Percentiles rank a stretch among this genome's conserved stretches.
Evolutionary conservation across 2,888 invertebrate species (phyloP).

Genomic region (Thyatira batis): DNA sequence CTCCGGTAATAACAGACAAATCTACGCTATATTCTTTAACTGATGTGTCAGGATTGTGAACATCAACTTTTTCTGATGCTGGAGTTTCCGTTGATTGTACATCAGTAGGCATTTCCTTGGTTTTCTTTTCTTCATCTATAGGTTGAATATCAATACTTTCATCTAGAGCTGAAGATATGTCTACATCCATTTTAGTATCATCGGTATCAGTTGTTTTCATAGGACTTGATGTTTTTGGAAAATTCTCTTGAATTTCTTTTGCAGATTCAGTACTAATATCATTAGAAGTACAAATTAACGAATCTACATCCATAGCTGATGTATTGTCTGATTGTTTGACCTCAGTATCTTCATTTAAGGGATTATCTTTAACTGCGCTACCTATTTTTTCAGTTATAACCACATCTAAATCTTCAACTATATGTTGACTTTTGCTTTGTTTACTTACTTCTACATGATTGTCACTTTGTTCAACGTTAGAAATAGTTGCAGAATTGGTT

Average conservation of each 20-base stretch:
- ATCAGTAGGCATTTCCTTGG: not conserved
- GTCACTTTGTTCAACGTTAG: not conserved
- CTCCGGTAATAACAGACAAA: constrained; percentile 1
- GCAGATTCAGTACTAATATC: constrained; percentile 2
- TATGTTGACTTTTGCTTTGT: not conserved
- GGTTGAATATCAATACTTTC: not conserved
- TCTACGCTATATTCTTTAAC: not conserved
- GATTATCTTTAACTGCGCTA: constrained; percentile 8
- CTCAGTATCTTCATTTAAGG: not conserved
- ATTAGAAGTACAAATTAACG: not conserved
- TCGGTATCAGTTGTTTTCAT: constrained; percentile 11
- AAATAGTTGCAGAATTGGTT: not conserved
- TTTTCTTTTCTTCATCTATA: not conserved
- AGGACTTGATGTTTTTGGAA: not conserved
- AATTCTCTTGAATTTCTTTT: constrained; percentile 9
- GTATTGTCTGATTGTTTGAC: not conserved
- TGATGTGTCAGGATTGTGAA: constrained; percentile 9
- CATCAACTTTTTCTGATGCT: not conserved
- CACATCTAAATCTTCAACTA: constrained; percentile 14
- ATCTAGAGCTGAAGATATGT: not conserved
- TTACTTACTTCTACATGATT: not conserved
- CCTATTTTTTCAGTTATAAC: constrained; percentile 17
- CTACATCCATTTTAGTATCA: constrained; percentile 9
- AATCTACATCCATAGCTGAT: not conserved
- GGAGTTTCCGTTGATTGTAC: not conserved